phyloP scores from a whole-genome alignment of 1,140 invertebrate species.

The Tenebrio molitor region DNA sequence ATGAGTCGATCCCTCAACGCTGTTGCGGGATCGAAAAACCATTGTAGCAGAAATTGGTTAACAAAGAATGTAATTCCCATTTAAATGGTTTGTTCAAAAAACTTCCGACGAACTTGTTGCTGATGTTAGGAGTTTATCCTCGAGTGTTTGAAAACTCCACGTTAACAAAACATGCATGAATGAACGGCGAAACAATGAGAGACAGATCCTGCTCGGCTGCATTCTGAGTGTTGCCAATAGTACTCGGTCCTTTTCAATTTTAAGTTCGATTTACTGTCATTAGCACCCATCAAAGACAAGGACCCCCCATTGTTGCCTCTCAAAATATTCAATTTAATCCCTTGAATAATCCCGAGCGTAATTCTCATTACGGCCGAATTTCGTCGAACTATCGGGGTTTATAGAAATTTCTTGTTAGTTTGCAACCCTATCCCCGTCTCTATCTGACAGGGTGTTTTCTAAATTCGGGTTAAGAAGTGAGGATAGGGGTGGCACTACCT shows the following conservation, averaged over 20 bases:
- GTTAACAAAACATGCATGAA: too few species aligned
- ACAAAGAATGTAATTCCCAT: too few species aligned
- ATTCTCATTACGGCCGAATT: conserved; percentile 20
- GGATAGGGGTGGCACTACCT: not conserved
- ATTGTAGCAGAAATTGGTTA: too few species aligned
- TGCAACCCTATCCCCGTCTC: not conserved
- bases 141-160: too few species aligned
- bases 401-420: conserved; percentile 20
- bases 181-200: conserved; percentile 3
- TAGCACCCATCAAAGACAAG: not conserved
- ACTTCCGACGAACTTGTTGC: too few species aligned
- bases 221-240: conserved; percentile 5
- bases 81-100: too few species aligned
- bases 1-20: too few species aligned
- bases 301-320: not conserved
- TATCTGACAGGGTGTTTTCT: not conserved
- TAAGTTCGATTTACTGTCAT: conserved; percentile 24
- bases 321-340: conserved; percentile 27
- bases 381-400: conserved; percentile 7
- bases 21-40: too few species aligned
- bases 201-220: too few species aligned
- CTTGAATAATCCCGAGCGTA: conserved; percentile 2
- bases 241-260: not conserved
- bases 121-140: too few species aligned
- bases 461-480: conserved; percentile 19